Evolutionary conservation across 2,113 vertebrate species (phyloP).

Genomic region (Podarcis raffonei): DNA sequence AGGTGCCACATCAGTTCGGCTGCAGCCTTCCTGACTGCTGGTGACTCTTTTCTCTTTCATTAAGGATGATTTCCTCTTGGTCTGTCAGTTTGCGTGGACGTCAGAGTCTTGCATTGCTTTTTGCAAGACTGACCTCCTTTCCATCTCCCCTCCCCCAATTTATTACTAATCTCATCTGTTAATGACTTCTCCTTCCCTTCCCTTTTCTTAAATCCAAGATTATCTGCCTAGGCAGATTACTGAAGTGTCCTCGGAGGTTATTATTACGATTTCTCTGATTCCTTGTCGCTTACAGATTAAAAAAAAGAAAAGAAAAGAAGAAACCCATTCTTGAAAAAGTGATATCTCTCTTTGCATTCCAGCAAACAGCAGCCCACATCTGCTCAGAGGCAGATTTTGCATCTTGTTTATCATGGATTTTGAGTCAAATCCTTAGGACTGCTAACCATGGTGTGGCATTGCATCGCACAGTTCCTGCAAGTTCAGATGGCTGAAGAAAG

Average conservation of each 20-base stretch:
- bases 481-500: neutral
- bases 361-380: neutral
- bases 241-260: slow-evolving; percentile 9
- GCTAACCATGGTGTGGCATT: neutral
- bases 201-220: slow-evolving; percentile 1
- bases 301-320: neutral
- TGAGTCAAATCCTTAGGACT: neutral
- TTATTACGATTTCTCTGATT: slow-evolving; percentile 2
- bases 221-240: slow-evolving; percentile 37
- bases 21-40: no score
- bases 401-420: neutral
- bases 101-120: no score
- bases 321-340: neutral
- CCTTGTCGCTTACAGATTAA: neutral
- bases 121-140: neutral
- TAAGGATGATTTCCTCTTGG: neutral
- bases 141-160: neutral
- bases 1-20: neutral
- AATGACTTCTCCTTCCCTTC: slow-evolving; percentile 5
- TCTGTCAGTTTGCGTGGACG: neutral
- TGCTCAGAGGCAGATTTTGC: neutral
- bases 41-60: neutral
- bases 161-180: slow-evolving; percentile 28
- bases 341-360: neutral
- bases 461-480: no score